Evolutionary conservation across 2,888 invertebrate species (phyloP).

Genomic region (Diaperis boleti): DNA sequence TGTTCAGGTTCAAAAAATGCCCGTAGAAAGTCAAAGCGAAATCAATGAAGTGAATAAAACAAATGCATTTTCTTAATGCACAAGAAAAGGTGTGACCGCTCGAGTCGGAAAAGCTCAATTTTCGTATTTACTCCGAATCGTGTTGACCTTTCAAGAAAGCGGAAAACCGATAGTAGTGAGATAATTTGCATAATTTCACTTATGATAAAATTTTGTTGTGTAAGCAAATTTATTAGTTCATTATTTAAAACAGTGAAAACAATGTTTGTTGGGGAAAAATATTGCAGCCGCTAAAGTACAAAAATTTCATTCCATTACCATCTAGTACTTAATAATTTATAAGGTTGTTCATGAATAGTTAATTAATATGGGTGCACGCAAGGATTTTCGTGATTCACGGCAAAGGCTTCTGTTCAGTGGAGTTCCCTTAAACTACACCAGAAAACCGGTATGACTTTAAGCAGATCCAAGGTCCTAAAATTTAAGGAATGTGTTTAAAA

Average conservation of each 20-base stretch:
- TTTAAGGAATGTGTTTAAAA: no score
- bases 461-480: no score
- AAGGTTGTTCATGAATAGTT: slow-evolving; percentile 10
- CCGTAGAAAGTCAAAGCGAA: neutral
- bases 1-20: neutral
- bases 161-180: neutral
- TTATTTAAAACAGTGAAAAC: neutral
- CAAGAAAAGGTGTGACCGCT: neutral
- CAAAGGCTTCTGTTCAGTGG: no score
- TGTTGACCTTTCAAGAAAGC: slow-evolving; percentile 1
- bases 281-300: neutral
- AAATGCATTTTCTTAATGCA: neutral
- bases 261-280: neutral
- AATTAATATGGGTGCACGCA: slow-evolving; percentile 22
- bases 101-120: neutral
- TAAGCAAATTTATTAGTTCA: neutral
- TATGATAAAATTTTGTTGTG: slow-evolving; percentile 1
- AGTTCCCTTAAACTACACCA: no score
- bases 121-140: neutral
- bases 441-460: no score
- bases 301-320: slow-evolving; percentile 1
- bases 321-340: slow-evolving; percentile 10
- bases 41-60: neutral
- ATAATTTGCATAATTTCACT: slow-evolving; percentile 3
- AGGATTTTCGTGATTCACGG: neutral